Conservation (phyloP, 2,113 vertebrate genomes). For the Cheirogaleus medius region DNA sequence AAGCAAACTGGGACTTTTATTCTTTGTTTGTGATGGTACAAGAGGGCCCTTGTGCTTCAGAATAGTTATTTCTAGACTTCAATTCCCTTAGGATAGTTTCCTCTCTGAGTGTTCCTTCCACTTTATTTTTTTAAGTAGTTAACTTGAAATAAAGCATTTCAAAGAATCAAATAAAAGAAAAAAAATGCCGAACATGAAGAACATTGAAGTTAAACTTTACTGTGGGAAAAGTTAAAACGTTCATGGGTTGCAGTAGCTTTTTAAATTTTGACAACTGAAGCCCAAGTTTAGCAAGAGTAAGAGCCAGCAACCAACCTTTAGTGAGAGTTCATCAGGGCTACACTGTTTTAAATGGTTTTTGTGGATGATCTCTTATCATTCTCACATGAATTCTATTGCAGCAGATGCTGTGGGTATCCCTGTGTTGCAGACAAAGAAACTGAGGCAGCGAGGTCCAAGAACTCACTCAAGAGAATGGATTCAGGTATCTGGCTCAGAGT, state of each 20-base stretch:
- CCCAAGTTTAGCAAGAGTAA: background rate
- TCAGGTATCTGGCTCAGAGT: background rate
- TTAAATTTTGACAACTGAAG: background rate
- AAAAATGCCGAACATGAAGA: conserved; percentile 6
- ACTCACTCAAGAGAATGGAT: background rate
- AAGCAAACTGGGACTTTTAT: conserved; percentile 72
- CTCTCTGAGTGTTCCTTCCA: conserved; percentile 53
- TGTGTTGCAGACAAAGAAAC: background rate
- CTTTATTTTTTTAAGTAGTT: conserved; percentile 48
- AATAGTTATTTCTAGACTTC: conserved; percentile 76
- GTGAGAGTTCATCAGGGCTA: background rate
- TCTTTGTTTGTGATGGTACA: conserved; percentile 74
- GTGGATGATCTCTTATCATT: background rate
- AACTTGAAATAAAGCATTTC: conserved; percentile 65
- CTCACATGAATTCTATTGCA: background rate
- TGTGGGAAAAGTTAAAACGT: background rate
- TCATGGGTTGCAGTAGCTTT: background rate
- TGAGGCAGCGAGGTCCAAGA: background rate
- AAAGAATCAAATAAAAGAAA: conserved; percentile 46
- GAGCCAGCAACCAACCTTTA: background rate
- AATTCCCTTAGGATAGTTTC: conserved; percentile 72
- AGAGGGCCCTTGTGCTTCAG: conserved; percentile 69
- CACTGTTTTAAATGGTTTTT: background rate
- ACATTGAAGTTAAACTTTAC: background rate
- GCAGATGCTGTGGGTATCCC: background rate